Evolutionary conservation across 2,888 invertebrate genomes (phyloP), one percentile per base, ranked within the genome.

Genomic region (Druceiella hillmani): DNA sequence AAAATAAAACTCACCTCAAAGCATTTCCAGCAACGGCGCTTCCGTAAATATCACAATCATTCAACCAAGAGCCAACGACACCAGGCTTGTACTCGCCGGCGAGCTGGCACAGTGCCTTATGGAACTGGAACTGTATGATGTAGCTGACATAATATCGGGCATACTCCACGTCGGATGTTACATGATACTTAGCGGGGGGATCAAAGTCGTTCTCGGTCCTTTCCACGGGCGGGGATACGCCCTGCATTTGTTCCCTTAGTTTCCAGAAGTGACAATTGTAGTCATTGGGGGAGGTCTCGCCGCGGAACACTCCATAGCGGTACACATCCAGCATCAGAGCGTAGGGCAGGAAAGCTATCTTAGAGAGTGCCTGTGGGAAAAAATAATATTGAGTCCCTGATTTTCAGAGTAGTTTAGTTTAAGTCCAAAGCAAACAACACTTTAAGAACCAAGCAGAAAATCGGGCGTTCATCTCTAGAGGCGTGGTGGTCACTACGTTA

Each of bases 121-220:
- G 87, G 61, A 89, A 87, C 62, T 88, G 88, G 68, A 88, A 89
- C 59, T 92, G 91, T 20, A 92, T 65, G 15, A 93, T 78, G 57
- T 78, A 83, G 11, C 86, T 83, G 13, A 90, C 79, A 56, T 81
- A 82, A 55, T 83, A 83, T 51, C 83, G 81, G 55, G 3, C 73
- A 47, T 81, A 81, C 29, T 79, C 79, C 22, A 78, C 76, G 58
- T 78, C 74, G 47, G 77, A 75, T 34, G 79, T 64, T 10, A 83
- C 63, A 50, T 85, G 84, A 47, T 78, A 83, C 53, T 84, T 83
- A 0, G 79, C 76, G 32, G 80, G 82, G 1, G 80, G 73, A 52
- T 81, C 81, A 40, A 81, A 81, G 52, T 81, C 79, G 3, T 72
- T 65, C 47, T 80, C 79, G 10, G 67, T 66, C 45, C 81, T 66